Conservation (phyloP, 2,888 invertebrate species). For the Arge pagana region DNA sequence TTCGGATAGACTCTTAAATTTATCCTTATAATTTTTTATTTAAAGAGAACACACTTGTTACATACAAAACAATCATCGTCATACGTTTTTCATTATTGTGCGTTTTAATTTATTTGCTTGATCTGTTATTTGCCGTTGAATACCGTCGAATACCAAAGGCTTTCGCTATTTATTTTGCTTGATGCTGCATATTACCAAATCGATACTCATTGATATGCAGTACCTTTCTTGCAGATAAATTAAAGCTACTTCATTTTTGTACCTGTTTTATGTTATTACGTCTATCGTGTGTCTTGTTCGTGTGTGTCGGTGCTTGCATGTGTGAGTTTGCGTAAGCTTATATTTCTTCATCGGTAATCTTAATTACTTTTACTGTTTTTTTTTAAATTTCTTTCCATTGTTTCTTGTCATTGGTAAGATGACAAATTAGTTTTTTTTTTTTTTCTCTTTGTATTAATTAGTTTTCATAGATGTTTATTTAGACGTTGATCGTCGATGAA, state of each 20-base stretch:
- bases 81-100: slow-evolving; percentile 40
- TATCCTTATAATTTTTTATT: not conserved
- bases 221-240: slow-evolving; percentile 53
- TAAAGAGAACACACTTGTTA: slow-evolving; percentile 5
- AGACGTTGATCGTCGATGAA: not conserved
- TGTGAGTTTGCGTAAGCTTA: slow-evolving; percentile 54
- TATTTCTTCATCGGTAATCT: slow-evolving; percentile 30
- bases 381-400: slow-evolving; percentile 18
- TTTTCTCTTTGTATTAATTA: slow-evolving; percentile 16
- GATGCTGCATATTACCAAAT: slow-evolving; percentile 43
- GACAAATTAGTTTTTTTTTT: slow-evolving; percentile 32
- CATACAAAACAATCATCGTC: slow-evolving; percentile 16
- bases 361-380: slow-evolving; percentile 28
- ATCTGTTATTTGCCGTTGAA: slow-evolving; percentile 31
- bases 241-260: slow-evolving; percentile 45
- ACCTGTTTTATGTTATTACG: slow-evolving; percentile 36
- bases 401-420: slow-evolving; percentile 46
- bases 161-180: slow-evolving; percentile 38
- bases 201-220: slow-evolving; percentile 43
- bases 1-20: too few relatives aligned
- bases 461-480: slow-evolving; percentile 6
- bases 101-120: slow-evolving; percentile 53
- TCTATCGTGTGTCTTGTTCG: slow-evolving; percentile 41
- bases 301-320: slow-evolving; percentile 57
- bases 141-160: slow-evolving; percentile 37